These are phyloP conservation scores for Bombus superbus DNA, from an alignment of 1,140 invertebrate genomes.

Conservation along the genomic window DNA sequence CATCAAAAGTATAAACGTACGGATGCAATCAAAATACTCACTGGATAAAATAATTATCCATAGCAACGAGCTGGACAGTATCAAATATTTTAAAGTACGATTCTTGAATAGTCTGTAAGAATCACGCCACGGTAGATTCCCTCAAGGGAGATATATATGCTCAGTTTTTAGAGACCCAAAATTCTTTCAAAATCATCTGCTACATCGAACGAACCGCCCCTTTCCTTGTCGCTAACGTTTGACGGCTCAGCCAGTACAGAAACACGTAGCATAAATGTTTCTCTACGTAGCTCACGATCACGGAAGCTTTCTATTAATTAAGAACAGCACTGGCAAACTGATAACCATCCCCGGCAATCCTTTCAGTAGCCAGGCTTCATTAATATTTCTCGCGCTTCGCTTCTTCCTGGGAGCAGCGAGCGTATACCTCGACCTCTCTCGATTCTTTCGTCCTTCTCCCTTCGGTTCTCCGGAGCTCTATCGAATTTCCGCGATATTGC, in stretches of 20 bases:
- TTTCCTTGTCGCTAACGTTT: neutral
- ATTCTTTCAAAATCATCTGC: neutral
- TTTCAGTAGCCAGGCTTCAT: slow-evolving; percentile 54
- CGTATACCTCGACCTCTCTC: neutral
- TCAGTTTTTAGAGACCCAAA: no score
- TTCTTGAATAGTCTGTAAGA: no score
- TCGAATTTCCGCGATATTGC: slow-evolving; percentile 64
- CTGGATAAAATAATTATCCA: no score
- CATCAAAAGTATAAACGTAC: no score
- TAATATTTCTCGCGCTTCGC: slow-evolving; percentile 65
- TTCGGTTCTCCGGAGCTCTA: slow-evolving; percentile 19
- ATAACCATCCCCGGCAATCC: slow-evolving; percentile 30
- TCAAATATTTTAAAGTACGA: no score
- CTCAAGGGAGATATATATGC: no score
- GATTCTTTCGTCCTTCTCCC: neutral
- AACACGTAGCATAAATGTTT: neutral
- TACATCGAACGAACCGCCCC: neutral
- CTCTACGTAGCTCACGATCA: slow-evolving; percentile 8
- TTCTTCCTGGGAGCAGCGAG: slow-evolving; percentile 38
- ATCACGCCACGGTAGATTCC: no score
- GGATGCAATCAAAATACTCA: no score
- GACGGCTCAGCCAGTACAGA: neutral
- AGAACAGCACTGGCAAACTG: slow-evolving; percentile 50
- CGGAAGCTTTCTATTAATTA: slow-evolving; percentile 54
- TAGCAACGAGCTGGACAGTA: no score